phyloP scores from a whole-genome alignment of 2,888 invertebrate species.

The Trichopria drosophilae region DNA sequence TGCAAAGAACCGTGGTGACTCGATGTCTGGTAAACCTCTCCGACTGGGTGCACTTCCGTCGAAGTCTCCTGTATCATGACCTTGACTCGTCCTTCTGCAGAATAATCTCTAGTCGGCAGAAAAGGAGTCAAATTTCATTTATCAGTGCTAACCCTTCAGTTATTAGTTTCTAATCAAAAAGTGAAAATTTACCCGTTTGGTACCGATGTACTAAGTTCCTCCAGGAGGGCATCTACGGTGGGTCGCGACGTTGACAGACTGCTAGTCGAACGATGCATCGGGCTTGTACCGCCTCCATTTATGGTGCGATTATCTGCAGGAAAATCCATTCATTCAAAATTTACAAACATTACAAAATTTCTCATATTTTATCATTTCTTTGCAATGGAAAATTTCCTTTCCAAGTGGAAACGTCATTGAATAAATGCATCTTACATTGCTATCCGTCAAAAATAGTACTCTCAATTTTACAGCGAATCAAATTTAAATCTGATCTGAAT shows the following conservation, averaged over 20 bases:
- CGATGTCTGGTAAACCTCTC: slow-evolving; percentile 32
- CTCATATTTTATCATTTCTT: too few species aligned
- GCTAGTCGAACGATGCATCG: slow-evolving; percentile 53
- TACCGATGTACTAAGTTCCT: slow-evolving; percentile 79
- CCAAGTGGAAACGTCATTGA: too few species aligned
- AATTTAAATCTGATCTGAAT: too few species aligned
- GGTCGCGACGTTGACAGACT: slow-evolving; percentile 63
- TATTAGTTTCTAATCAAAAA: too few species aligned
- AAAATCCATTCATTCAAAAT: too few species aligned
- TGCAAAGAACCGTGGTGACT: slow-evolving; percentile 46
- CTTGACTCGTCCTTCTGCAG: slow-evolving; percentile 56
- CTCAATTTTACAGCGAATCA: too few species aligned
- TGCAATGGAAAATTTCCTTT: too few species aligned
- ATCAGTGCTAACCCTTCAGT: slow-evolving; percentile 1
- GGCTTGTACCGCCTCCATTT: slow-evolving; percentile 47
- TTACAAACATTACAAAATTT: too few species aligned
- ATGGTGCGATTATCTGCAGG: slow-evolving; percentile 46
- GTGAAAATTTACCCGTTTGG: slow-evolving; percentile 69
- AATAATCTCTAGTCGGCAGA: slow-evolving; percentile 47
- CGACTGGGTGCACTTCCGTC: slow-evolving; percentile 52
- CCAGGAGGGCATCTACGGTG: slow-evolving; percentile 85
- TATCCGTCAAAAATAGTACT: too few species aligned
- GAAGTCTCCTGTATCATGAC: slow-evolving; percentile 60
- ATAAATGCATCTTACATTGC: too few species aligned
- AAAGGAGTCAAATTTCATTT: slow-evolving; percentile 1